Evolutionary conservation across 2,888 invertebrate species (phyloP).

Genomic region (Caenorhabditis sp.): DNA sequence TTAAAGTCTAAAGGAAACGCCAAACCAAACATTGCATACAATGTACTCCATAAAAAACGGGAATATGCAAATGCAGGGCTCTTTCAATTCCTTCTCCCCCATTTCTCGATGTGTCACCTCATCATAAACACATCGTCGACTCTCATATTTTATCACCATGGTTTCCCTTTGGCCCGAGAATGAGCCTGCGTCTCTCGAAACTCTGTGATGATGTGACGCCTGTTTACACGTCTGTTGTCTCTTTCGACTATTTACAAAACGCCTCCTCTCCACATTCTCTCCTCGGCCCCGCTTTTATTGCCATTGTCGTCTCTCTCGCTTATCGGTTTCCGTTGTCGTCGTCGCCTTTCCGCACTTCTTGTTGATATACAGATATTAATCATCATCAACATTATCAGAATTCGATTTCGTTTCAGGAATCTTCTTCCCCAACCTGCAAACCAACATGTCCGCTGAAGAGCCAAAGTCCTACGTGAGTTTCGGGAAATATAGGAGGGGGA

Average conservation of each 20-base stretch:
- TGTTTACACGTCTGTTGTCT: slow-evolving; percentile 57
- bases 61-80: slow-evolving; percentile 21
- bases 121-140: slow-evolving; percentile 48
- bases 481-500: background rate
- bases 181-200: slow-evolving; percentile 15
- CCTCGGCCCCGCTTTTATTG: slow-evolving; percentile 41
- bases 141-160: slow-evolving; percentile 53
- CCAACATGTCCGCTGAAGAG: slow-evolving; percentile 67
- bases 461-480: slow-evolving; percentile 74
- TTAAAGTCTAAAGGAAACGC: too few relatives aligned
- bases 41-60: slow-evolving; percentile 38
- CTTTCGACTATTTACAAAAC: slow-evolving; percentile 45
- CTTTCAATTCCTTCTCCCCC: slow-evolving; percentile 14
- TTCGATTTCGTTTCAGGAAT: slow-evolving; percentile 27
- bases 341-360: slow-evolving; percentile 28
- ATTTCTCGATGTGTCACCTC: slow-evolving; percentile 55
- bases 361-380: slow-evolving; percentile 28
- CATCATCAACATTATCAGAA: slow-evolving; percentile 6
- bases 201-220: slow-evolving; percentile 11
- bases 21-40: too few relatives aligned
- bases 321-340: slow-evolving; percentile 33
- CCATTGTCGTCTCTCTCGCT: slow-evolving; percentile 44
- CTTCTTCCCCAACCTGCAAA: slow-evolving; percentile 12
- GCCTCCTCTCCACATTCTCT: slow-evolving; percentile 12
- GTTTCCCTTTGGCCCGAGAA: slow-evolving; percentile 15